Conservation (phyloP, 2,888 invertebrate genomes). For the Ariolimax columbianus region DNA sequence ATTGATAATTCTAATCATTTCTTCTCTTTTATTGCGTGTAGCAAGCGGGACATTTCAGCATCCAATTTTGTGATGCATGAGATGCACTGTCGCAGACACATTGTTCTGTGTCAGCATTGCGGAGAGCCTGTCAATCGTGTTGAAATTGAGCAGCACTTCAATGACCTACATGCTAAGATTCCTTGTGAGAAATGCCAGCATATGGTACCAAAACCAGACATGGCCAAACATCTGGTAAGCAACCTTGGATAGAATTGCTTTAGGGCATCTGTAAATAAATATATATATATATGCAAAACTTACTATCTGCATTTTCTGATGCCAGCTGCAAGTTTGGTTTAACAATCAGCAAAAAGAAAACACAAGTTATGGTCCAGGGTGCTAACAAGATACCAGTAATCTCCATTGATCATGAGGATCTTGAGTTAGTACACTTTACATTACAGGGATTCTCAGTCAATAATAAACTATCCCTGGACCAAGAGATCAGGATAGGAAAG, state of each 20-base stretch:
- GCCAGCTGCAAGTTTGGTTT: too few relatives aligned
- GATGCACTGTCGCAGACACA: constrained; percentile 85
- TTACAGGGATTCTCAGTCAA: too few relatives aligned
- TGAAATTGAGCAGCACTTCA: constrained; percentile 82
- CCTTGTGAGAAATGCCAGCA: constrained; percentile 79
- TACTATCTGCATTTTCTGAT: too few relatives aligned
- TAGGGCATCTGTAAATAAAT: not conserved
- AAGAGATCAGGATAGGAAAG: too few relatives aligned
- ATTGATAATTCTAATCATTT: not conserved
- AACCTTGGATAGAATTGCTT: not conserved
- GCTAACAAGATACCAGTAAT: too few relatives aligned
- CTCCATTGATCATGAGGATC: too few relatives aligned
- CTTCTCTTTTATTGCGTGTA: constrained; percentile 74
- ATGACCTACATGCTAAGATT: constrained; percentile 79
- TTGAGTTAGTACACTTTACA: too few relatives aligned
- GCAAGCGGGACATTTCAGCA: constrained; percentile 85
- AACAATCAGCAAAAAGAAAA: too few relatives aligned
- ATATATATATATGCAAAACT: too few relatives aligned
- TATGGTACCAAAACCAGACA: constrained; percentile 73
- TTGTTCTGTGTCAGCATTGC: constrained; percentile 84
- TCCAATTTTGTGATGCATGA: constrained; percentile 86
- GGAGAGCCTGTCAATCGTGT: constrained; percentile 84
- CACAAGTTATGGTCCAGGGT: too few relatives aligned
- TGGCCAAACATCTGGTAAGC: constrained; percentile 77
- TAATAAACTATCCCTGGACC: too few relatives aligned